Percentiles rank a stretch among this genome's conserved stretches.
phyloP scores from a whole-genome alignment of 2,888 invertebrate genomes.

The Dinocampus coccinellae region DNA sequence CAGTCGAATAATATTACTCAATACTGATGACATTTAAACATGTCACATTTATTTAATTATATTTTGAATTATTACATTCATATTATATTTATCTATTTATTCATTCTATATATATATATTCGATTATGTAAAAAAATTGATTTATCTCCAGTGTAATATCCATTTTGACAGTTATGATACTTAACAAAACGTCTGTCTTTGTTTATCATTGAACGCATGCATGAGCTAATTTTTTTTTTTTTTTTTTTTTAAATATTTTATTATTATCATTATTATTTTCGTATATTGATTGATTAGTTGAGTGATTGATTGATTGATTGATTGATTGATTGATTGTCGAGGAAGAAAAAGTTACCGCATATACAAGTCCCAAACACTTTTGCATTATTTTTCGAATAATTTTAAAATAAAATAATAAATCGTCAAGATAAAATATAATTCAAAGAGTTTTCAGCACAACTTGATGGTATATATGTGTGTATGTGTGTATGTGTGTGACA shows the following conservation, averaged over 20 bases:
- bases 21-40: slow-evolving; percentile 7
- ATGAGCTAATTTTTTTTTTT: not conserved
- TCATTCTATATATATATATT: not conserved
- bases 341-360: not conserved
- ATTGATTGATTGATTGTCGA: not conserved
- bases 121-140: not conserved
- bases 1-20: not conserved
- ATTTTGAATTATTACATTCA: slow-evolving; percentile 7
- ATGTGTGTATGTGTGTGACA: not conserved
- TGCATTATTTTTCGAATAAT: not conserved
- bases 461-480: not conserved
- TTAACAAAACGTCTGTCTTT: slow-evolving; percentile 11
- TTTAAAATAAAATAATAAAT: not conserved
- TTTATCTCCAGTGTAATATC: not conserved
- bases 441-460: not conserved
- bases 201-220: slow-evolving; percentile 10
- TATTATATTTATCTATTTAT: not conserved
- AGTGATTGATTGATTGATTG: too few relatives aligned
- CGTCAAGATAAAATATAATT: not conserved
- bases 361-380: not conserved
- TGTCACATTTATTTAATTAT: slow-evolving; percentile 10
- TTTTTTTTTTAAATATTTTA: not conserved
- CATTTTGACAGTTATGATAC: not conserved
- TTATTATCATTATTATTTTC: too few relatives aligned
- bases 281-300: not conserved